Evolutionary conservation across 2,797 vertebrate genomes (phyloP).

Genomic region (Saxicola maurus): DNA sequence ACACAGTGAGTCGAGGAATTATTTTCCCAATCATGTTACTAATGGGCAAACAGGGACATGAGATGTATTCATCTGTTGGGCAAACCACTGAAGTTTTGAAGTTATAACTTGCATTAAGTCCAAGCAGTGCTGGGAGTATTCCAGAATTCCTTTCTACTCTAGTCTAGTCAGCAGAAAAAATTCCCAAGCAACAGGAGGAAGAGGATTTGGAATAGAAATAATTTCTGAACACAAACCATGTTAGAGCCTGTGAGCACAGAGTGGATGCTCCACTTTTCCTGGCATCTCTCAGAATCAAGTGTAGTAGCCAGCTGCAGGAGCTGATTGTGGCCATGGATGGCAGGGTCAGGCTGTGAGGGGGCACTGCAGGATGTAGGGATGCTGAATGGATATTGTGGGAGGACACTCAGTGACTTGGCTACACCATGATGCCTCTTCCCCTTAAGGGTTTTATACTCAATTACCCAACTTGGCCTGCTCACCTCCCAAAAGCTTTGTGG

Average conservation of each 20-base stretch:
- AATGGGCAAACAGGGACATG: neutral
- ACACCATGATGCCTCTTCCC: neutral
- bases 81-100: neutral
- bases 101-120: neutral
- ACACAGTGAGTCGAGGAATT: neutral
- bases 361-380: neutral
- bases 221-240: fast-evolving
- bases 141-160: neutral
- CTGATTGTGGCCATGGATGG: neutral
- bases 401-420: neutral
- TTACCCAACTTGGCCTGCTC: neutral
- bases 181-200: neutral
- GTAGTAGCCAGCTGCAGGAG: neutral
- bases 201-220: neutral
- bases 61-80: neutral
- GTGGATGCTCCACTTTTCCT: neutral
- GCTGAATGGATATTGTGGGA: fast-evolving
- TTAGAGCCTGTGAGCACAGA: neutral
- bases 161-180: neutral
- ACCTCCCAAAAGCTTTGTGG: neutral
- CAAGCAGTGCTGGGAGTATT: neutral
- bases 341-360: neutral
- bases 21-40: neutral
- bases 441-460: neutral
- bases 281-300: neutral